A percentile compares a stretch with the other conserved stretches of the same genome.
Evolutionary conservation across 2,888 invertebrate species (phyloP).

Genomic region (Barypeithes pellucidus): DNA sequence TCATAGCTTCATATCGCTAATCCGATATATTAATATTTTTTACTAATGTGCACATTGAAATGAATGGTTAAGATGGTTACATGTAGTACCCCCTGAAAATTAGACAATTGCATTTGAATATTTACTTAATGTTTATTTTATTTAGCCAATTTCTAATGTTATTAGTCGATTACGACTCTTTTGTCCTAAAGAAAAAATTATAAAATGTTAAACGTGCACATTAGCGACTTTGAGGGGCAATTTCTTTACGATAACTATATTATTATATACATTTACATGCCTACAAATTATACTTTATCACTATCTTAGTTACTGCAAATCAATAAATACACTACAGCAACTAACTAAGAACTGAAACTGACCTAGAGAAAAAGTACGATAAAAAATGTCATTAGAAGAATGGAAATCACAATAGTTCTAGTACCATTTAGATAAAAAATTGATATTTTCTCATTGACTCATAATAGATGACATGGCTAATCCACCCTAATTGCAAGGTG

Average conservation of each 20-base stretch:
- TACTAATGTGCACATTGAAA: slow-evolving; percentile 10
- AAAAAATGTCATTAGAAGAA: not conserved
- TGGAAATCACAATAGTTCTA: no score
- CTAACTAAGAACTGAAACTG: not conserved
- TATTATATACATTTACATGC: slow-evolving; percentile 25
- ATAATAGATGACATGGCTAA: no score
- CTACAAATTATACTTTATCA: not conserved
- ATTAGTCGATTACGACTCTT: no score
- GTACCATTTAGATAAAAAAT: no score
- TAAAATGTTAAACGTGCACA: not conserved
- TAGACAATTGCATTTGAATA: no score
- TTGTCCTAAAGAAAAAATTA: no score
- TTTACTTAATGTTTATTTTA: no score
- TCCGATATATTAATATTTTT: slow-evolving; percentile 10
- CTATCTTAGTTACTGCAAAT: slow-evolving; percentile 15
- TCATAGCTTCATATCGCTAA: slow-evolving; percentile 63
- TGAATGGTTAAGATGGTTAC: not conserved
- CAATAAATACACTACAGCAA: slow-evolving; percentile 6
- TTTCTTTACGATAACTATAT: no score
- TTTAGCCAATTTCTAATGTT: no score
- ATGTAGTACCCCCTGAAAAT: no score
- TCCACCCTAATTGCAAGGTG: no score
- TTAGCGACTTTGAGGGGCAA: not conserved
- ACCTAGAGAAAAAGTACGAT: not conserved
- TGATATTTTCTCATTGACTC: no score